A percentile compares a stretch with the other conserved stretches of the same genome.
These are phyloP conservation scores for Lerema accius DNA, from an alignment of 1,140 invertebrate species.

Conservation along the genomic window DNA sequence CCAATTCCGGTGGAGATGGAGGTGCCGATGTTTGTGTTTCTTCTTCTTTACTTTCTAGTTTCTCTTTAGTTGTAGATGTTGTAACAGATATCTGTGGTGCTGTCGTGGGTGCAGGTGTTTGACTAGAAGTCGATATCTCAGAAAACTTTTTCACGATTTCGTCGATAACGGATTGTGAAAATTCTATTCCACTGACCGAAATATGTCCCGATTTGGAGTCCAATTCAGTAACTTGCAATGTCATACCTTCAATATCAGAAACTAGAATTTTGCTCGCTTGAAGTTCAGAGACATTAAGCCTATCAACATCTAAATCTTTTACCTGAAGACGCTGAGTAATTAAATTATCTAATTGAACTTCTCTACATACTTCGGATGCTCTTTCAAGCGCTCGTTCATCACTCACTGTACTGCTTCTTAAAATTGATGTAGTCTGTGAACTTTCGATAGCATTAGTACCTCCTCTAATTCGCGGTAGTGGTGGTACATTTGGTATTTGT, in stretches of 20 bases:
- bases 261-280: conserved; percentile 90
- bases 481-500: conserved; percentile 70
- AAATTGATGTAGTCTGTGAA: conserved; percentile 36
- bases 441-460: conserved; percentile 33
- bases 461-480: conserved; percentile 62
- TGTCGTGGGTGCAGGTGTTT: conserved; percentile 30
- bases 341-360: conserved; percentile 72
- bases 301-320: conserved; percentile 89
- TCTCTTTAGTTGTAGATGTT: conserved; percentile 38
- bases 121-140: conserved; percentile 65
- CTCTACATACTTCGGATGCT: conserved; percentile 64
- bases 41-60: conserved; percentile 68
- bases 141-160: conserved; percentile 84
- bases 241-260: conserved; percentile 89
- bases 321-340: conserved; percentile 86
- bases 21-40: conserved; percentile 68
- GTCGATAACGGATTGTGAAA: conserved; percentile 85
- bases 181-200: conserved; percentile 85
- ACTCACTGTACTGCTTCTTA: conserved; percentile 36
- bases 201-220: conserved; percentile 85
- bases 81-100: conserved; percentile 20
- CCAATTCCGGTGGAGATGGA: neutral
- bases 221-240: conserved; percentile 87
- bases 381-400: conserved; percentile 76
- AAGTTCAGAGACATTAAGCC: conserved; percentile 88